Evolutionary conservation across 2,888 invertebrate genomes (phyloP).

Genomic region (Lepidonotus clava): DNA sequence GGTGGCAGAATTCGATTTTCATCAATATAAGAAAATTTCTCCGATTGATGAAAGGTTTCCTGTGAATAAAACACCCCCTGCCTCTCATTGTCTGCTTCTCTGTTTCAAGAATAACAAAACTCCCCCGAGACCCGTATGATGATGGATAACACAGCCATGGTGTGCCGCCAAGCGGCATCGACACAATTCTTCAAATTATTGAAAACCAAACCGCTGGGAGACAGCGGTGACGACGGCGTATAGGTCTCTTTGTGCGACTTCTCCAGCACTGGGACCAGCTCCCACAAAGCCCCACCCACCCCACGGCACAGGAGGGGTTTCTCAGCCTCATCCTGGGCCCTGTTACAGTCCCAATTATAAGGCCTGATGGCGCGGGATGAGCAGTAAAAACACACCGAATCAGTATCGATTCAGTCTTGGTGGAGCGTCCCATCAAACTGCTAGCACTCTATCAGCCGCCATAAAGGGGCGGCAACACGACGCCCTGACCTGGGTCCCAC

Average conservation of each 20-base stretch:
- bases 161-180: too few species aligned
- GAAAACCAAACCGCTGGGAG: too few species aligned
- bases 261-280: too few species aligned
- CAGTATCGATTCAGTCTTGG: slow-evolving; percentile 18
- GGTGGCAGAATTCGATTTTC: background rate
- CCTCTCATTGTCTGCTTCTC: too few species aligned
- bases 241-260: too few species aligned
- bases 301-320: background rate
- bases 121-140: too few species aligned
- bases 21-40: background rate
- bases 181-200: too few species aligned
- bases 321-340: background rate
- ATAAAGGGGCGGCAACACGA: background rate
- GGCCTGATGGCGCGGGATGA: slow-evolving; percentile 17
- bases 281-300: too few species aligned
- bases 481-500: background rate
- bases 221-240: too few species aligned
- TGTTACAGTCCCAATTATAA: slow-evolving; percentile 37
- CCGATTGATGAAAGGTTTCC: background rate
- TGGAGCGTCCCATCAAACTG: slow-evolving; percentile 10
- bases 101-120: too few species aligned
- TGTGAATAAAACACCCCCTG: too few species aligned
- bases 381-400: background rate
- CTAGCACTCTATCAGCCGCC: background rate
- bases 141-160: too few species aligned